phyloP scores from a whole-genome alignment of 2,888 invertebrate species.

The Trissonchulus latispiculum region DNA sequence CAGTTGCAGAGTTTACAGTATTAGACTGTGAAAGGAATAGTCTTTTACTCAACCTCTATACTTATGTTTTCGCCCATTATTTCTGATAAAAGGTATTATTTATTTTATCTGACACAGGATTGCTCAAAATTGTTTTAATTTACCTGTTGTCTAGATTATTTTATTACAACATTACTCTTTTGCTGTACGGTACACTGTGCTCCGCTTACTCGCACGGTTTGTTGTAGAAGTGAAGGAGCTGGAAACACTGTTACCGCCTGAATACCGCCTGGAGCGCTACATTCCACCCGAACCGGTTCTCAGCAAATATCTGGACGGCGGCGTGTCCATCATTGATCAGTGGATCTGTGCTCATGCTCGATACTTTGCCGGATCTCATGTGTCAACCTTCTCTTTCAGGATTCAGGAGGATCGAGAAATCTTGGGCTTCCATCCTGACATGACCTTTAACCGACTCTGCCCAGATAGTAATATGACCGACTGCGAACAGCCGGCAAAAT shows the following conservation, averaged over 20 bases:
- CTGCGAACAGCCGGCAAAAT: constrained; percentile 65
- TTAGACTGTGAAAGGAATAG: no score
- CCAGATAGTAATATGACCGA: constrained; percentile 50
- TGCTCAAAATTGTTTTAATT: constrained; percentile 16
- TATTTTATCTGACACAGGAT: no score
- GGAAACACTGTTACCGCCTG: constrained; percentile 47
- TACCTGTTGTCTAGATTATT: not conserved
- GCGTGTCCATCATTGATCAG: constrained; percentile 83
- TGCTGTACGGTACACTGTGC: no score
- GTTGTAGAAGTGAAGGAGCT: constrained; percentile 48
- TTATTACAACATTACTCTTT: no score
- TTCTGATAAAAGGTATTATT: no score
- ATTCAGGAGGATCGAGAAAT: constrained; percentile 97
- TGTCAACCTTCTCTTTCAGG: constrained; percentile 88
- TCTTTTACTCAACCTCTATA: no score
- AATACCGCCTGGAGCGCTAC: constrained; percentile 24
- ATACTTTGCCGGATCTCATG: constrained; percentile 63
- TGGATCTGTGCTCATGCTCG: constrained; percentile 79
- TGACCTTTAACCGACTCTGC: constrained; percentile 81
- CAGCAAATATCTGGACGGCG: constrained; percentile 61
- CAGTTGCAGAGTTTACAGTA: no score
- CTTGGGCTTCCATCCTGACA: constrained; percentile 64
- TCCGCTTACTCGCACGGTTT: no score
- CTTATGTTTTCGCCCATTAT: no score
- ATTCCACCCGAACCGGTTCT: constrained; percentile 35